Conservation (phyloP, 2,113 vertebrate species). For the Silurus asotus region DNA sequence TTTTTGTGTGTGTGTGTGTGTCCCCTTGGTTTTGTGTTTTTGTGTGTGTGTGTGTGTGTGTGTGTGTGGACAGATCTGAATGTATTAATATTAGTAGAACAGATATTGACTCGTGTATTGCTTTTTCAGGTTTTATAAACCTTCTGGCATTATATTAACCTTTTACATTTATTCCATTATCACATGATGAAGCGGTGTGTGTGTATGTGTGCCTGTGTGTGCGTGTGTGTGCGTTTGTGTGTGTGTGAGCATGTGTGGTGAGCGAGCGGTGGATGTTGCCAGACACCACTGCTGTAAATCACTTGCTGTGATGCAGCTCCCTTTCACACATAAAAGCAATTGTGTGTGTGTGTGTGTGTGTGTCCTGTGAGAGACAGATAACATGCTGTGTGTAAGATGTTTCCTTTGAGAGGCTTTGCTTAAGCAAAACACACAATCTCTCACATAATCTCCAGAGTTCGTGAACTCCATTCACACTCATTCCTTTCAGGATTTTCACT, state of each 20-base stretch:
- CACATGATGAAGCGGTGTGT: neutral
- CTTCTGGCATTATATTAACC: neutral
- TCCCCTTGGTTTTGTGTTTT: too few relatives aligned
- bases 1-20: too few relatives aligned
- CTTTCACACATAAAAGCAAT: conserved; percentile 25
- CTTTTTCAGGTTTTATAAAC: neutral
- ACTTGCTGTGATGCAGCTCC: conserved; percentile 45
- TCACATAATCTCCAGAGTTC: neutral
- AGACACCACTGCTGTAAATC: conserved; percentile 16
- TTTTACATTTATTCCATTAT: neutral
- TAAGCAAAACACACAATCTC: conserved; percentile 29
- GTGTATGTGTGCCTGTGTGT: neutral
- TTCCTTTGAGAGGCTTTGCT: conserved; percentile 18
- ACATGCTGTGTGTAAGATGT: conserved; percentile 29
- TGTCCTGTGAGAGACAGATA: conserved; percentile 11
- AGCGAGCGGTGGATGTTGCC: conserved; percentile 47
- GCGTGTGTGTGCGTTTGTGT: conserved; percentile 13
- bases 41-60: too few relatives aligned
- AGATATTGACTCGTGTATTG: neutral
- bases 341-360: conserved; percentile 10
- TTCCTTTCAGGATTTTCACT: conserved; percentile 24
- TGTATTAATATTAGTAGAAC: too few relatives aligned
- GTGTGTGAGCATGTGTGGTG: neutral
- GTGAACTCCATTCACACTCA: conserved; percentile 65
- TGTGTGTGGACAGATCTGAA: too few relatives aligned